These are phyloP conservation scores for Aphelinus atriplicis DNA, from an alignment of 1,140 invertebrate species.

Conservation along the genomic window DNA sequence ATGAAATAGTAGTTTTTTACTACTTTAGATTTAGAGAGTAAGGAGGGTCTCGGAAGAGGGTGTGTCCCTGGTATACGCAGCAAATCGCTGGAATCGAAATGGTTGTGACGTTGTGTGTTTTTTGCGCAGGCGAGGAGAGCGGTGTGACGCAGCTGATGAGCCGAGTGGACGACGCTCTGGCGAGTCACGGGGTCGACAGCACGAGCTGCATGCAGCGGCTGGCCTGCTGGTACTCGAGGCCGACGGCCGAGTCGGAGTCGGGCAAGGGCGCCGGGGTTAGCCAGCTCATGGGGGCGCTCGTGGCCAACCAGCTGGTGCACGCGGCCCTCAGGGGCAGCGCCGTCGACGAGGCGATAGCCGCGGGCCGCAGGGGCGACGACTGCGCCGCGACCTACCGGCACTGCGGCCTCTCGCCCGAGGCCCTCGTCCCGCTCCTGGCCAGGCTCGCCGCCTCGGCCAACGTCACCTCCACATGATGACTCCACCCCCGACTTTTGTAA, in stretches of 20 bases:
- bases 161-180: slow-evolving; percentile 77
- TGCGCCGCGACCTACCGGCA: slow-evolving; percentile 56
- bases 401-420: slow-evolving; percentile 61
- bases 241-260: slow-evolving; percentile 63
- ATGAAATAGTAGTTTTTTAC: no score
- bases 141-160: slow-evolving; percentile 75
- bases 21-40: no score
- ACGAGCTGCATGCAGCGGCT: slow-evolving; percentile 81
- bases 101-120: not conserved
- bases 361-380: slow-evolving; percentile 64
- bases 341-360: slow-evolving; percentile 78
- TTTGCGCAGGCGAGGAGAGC: slow-evolving; percentile 71
- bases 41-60: not conserved
- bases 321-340: slow-evolving; percentile 80
- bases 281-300: slow-evolving; percentile 72
- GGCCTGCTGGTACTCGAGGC: slow-evolving; percentile 79
- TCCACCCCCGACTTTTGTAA: no score
- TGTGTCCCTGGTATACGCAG: not conserved
- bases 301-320: slow-evolving; percentile 76
- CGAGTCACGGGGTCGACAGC: slow-evolving; percentile 80
- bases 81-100: no score
- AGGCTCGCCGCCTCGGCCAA: slow-evolving; percentile 45
- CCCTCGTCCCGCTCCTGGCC: slow-evolving; percentile 53
- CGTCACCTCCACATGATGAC: not conserved
- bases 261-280: slow-evolving; percentile 41